A percentile compares a stretch with the other conserved stretches of the same genome.
Evolutionary conservation across 2,888 invertebrate genomes (phyloP).

Genomic region (Adelognathus sp.): DNA sequence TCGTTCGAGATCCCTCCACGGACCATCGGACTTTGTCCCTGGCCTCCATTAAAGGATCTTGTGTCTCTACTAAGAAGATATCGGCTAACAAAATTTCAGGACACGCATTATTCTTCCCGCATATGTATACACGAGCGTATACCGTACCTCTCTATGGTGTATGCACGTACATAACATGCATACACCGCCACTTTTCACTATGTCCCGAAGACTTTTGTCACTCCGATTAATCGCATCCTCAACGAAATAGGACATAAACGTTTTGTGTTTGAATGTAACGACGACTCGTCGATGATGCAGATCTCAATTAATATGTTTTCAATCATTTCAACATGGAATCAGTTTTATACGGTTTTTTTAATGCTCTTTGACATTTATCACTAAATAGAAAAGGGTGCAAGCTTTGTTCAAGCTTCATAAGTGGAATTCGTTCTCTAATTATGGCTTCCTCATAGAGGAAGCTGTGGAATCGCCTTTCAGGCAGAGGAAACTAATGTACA

Average conservation of each 20-base stretch:
- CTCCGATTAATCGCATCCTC: conserved; percentile 15
- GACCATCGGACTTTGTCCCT: conserved; percentile 38
- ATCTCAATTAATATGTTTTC: neutral
- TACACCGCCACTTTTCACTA: neutral
- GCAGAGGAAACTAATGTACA: too few species aligned
- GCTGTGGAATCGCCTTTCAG: too few species aligned
- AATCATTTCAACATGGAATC: too few species aligned
- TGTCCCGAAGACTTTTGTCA: neutral
- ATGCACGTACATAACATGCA: too few species aligned
- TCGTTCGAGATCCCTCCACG: conserved; percentile 39
- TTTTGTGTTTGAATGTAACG: neutral
- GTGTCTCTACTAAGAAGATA: conserved; percentile 47
- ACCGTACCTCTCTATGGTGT: neutral
- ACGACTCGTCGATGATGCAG: neutral
- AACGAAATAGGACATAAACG: neutral
- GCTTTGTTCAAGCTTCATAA: too few species aligned
- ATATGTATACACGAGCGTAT: neutral
- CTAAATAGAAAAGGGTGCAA: too few species aligned
- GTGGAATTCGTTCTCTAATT: too few species aligned
- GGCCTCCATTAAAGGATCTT: conserved; percentile 51
- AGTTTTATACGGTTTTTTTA: too few species aligned
- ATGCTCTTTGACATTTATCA: too few species aligned
- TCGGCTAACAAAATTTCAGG: conserved; percentile 56
- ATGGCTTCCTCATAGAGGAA: too few species aligned
- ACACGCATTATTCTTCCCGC: conserved; percentile 35